Evolutionary conservation across 2,888 invertebrate genomes (phyloP), one percentile per base, ranked within the genome.

Genomic region (Scaptomyza cyrtandrae): DNA sequence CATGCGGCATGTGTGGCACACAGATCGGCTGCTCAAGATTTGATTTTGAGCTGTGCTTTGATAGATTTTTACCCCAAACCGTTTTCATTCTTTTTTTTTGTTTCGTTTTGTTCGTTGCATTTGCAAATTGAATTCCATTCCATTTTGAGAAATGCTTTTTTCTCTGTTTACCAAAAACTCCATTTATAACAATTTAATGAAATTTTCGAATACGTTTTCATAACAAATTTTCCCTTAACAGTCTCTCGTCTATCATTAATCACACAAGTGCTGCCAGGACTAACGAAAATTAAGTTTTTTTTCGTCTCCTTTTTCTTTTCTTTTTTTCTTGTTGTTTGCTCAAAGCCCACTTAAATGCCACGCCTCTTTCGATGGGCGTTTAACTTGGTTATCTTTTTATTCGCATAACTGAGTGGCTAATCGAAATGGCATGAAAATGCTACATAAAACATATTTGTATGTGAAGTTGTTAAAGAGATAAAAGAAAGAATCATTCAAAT

Each of bases 111-210:
- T 7, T 45, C 44, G 44, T 74, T 75, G 79, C 84, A 88, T 88
- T 88, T 88, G 88, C 88, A 85, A 88, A 88, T 84, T 87, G 73
- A 88, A 86, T 86, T 88, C 54, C 54, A 83, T 86, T 88, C 52
- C 65, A 62, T 71, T 59, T 63, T 75, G 66, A 66, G 72, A 85
- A 84, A 78, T 78, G 69, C 62, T 67, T 75, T 65, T 54, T 39
- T 24, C 57, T 60, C 61, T 45, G 1, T 13, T 44, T 29, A 13
- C 16, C 31, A 33, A 55, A 53, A 55, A 53, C 65, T 82, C 71
- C 85, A 86, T 86, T 86, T 86, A 86, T 86, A 88, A 88, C 88
- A 88, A 88, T 86, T 86, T 88, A 80, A 86, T 86, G 84, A 88
- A 86, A 85, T 78, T 85, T 85, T 86, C 84, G 69, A 86, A 84